Evolutionary conservation across 2,888 invertebrate genomes (phyloP), one percentile per base, ranked within the genome.

Genomic region (Watsonalla cultraria): DNA sequence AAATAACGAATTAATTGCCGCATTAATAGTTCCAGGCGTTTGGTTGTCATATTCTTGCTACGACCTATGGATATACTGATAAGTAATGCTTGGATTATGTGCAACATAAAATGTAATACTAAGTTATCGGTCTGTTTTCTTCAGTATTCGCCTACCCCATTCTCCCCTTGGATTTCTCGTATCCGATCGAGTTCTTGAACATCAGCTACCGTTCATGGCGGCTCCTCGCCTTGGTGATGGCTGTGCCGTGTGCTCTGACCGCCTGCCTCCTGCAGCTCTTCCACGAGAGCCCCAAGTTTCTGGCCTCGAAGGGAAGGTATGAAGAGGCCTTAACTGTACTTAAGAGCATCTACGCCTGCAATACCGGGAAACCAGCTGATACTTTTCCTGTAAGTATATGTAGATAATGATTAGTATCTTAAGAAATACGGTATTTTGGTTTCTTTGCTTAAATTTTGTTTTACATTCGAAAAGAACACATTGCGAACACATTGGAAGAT

Each of bases 281-380:
- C 68, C 94, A 96, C 5, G 96, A 97, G 78, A 96, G 95, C 66
- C 96, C 97, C 0, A 95, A 95, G 79, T 96, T 94, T 78, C 86
- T 94, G 47, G 87, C 94, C n/a, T 78, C 92, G 84, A 60, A 93
- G 86, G 81, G 94, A 86, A 90, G 74, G 67, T 85, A 58, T 1
- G 91, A 92, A 0, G 90, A 92, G 57, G 94, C 96, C 0, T 71
- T 96, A 35, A 50, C 74, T 0, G 86, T 86, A 0, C 58, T 91
- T 57, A 84, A 71, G 66, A 80, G 68, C 51, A 90, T 90, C 48
- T 91, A 90, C 51, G 76, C 79, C 5, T 65, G 67, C 39, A 91
- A 91, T 52, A 82, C 85, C 51, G 87, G 90, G 58, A 76, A 82
- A 46, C 62, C 61, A 15, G 68, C 79, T 55, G 79, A 84, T 15